Evolutionary conservation across 2,888 invertebrate genomes (phyloP).

Genomic region (Aphelenchoides bicaudatus): DNA sequence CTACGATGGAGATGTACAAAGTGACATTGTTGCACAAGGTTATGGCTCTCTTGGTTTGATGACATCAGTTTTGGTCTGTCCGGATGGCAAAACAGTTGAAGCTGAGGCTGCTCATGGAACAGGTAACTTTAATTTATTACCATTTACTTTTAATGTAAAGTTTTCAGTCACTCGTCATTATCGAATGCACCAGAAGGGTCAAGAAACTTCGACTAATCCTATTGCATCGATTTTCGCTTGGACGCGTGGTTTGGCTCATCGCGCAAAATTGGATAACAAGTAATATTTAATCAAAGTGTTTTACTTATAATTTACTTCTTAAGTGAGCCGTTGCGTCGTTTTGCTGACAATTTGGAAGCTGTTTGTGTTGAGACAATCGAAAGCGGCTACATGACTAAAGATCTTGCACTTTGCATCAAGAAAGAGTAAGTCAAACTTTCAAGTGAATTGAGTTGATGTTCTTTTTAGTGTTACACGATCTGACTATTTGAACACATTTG

Average conservation of each 20-base stretch:
- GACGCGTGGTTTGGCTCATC: constrained; percentile 86
- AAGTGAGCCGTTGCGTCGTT: too few species aligned
- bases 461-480: constrained; percentile 66
- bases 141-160: constrained; percentile 71
- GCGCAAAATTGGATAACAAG: constrained; percentile 89
- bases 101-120: constrained; percentile 98
- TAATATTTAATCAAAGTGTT: constrained; percentile 61
- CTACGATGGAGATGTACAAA: constrained; percentile 98
- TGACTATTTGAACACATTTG: constrained; percentile 94
- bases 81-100: constrained; percentile 95
- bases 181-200: constrained; percentile 69
- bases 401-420: constrained; percentile 96
- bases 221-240: constrained; percentile 73
- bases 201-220: constrained; percentile 71
- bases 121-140: too few species aligned
- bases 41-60: constrained; percentile 86
- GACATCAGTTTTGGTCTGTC: constrained; percentile 93
- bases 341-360: constrained; percentile 73
- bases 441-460: background rate
- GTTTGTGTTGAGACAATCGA: constrained; percentile 94
- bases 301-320: background rate
- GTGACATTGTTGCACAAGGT: constrained; percentile 92
- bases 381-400: constrained; percentile 91
- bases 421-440: too few species aligned
- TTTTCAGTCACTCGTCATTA: constrained; percentile 83